Base-by-base conservation (phyloP, 2,113 vertebrate species). In the Rhipidura dahli region DNA sequence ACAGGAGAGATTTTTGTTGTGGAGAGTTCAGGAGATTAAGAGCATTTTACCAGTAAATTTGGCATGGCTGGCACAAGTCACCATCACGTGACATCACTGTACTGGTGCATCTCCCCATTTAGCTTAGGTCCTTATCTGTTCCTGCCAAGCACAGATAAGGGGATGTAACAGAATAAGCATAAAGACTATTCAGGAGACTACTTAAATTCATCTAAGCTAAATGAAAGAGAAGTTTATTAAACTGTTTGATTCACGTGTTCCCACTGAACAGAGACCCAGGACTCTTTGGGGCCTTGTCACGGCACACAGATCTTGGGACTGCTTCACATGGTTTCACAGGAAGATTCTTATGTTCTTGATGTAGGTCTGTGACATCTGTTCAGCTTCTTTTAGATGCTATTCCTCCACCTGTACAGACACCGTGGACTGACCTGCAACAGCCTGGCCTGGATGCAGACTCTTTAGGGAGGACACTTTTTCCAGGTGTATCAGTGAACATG, bases 61-160 rank as follows among this genome's bases (percentile, higher is more conserved):
- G 6, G 5, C 0, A 0, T 80, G 13, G 4, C 22, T 68, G 70
- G n/a, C 54, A 76, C 31, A 37, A 35, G 20, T 80, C 50, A 53
- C n/a, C 20, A 31, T 59, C 19, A 20, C 2, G 11, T 51, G 51
- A 54, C 39, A 12, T 7, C n/a, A 7, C 33, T 79, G 26, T n/a
- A 30, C 22, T 39, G 53, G 9, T n/a, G 21, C 23, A 35, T 40
- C 7, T 89, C 33, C 17, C 15, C 11, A 2, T 53, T 88, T 57
- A 69, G 30, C 17, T 83, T 15, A 60, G 10, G 9, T 64, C 6
- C 23, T 75, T 33, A 19, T 54, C 35, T 85, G 40, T 24, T 96
- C 11, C 31, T 88, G 4, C 11, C 7, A 8, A 17, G 24, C 73
- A 53, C 33, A 60, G 39, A 64, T 50, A 26, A 47, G 10, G 16